A percentile compares a stretch with the other conserved stretches of the same genome.
phyloP scores from a whole-genome alignment of 2,888 invertebrate species.

The Andricus curvator region DNA sequence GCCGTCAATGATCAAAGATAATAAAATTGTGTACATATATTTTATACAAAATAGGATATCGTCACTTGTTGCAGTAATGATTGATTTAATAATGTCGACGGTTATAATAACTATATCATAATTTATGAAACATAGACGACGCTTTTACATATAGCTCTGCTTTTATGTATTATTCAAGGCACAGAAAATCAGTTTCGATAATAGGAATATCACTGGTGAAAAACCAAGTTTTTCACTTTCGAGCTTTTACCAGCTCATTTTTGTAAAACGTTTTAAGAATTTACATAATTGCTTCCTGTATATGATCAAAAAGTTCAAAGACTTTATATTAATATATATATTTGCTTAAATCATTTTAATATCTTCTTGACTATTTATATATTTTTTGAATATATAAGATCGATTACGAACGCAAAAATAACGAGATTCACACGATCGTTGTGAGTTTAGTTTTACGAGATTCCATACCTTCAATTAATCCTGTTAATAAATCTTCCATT shows the following conservation, averaged over 20 bases:
- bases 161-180: not conserved
- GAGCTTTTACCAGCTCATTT: not conserved
- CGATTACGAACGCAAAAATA: not conserved
- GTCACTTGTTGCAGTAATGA: not conserved
- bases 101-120: not conserved
- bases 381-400: not conserved
- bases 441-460: conserved; percentile 73
- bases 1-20: not conserved
- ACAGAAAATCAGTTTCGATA: not conserved
- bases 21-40: not conserved
- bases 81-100: not conserved
- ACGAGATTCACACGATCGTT: conserved; percentile 65
- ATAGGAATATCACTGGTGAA: not conserved
- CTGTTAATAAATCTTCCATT: conserved; percentile 85
- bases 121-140: not conserved
- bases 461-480: conserved; percentile 85
- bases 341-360: not conserved
- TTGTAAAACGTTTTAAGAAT: not conserved
- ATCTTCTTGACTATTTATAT: not conserved
- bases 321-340: conserved; percentile 4
- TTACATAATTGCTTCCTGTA: not conserved
- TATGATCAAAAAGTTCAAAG: not conserved
- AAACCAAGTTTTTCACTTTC: too few species aligned
- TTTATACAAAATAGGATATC: not conserved
- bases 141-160: not conserved